Evolutionary conservation across 1,140 invertebrate genomes (phyloP), one percentile per base, ranked within the genome.

Genomic region (Elymnias hypermnestra): DNA sequence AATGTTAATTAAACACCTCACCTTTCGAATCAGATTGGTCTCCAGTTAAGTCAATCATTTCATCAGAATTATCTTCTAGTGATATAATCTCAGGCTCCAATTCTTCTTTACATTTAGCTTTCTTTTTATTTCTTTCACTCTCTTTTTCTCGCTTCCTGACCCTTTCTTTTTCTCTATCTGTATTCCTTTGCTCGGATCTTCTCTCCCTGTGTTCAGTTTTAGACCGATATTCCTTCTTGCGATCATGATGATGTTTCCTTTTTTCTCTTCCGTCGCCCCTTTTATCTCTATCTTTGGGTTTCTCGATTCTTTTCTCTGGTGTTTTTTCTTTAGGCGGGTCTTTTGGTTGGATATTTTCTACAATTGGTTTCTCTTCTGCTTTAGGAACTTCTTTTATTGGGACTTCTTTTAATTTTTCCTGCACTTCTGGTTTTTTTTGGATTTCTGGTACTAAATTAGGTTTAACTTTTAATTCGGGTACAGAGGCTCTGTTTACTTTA

Each of bases 41-140:
- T 0, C 72, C 82, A 9, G 82, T 83, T 28, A 85, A 58, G 56
- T 85, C 82, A 17, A 85, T 83, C 43, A 83, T 57, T 31, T 83
- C 82, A 59, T 83, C 77, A 5, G 72, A 72, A 61, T 81, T 81
- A 41, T 85, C 82, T 17, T 74, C 76, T n/a, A 85, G 37, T 0
- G 73, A 75, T 38, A 85, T 85, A 21, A 85, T 70, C 39, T 82
- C 82, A 19, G 37, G 64, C 18, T 71, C 70, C n/a, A 68, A 15
- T 2, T 65, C 62, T 2, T 74, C 64, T 31, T 63, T 68, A 3
- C 44, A 18, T 28, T 63, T 72, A 15, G 22, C 52, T 38, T 47
- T 72, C 57, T 67, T 82, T 47, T 53, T 65, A 8, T 75, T 49
- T 43, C 50, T 67, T 7, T 67, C 56, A 9, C 52, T 68, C 4